Conservation (phyloP, 2,797 vertebrate genomes). For the Anas capensis region DNA sequence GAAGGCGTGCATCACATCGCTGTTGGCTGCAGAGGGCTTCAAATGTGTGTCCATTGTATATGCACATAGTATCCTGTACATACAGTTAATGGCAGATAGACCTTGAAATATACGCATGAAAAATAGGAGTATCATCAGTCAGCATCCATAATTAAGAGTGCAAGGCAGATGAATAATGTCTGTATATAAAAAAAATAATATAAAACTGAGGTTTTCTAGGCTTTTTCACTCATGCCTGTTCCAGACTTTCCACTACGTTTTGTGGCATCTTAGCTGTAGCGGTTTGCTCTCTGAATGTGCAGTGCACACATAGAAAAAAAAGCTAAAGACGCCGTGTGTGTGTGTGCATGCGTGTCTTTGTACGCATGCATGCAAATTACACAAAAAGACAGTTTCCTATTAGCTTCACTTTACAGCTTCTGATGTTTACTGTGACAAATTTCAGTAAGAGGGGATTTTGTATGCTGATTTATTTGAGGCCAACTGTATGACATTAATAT, state of each 20-base stretch:
- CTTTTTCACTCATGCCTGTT: background rate
- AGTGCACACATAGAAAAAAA: background rate
- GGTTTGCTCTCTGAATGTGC: background rate
- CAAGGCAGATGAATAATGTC: background rate
- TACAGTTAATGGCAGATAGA: background rate
- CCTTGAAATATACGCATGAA: background rate
- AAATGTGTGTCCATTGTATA: background rate
- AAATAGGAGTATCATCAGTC: background rate
- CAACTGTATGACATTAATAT: background rate
- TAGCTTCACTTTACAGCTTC: slow-evolving; percentile 47
- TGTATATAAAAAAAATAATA: background rate
- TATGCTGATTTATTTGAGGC: slow-evolving; percentile 55
- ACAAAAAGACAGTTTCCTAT: background rate
- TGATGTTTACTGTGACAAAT: slow-evolving; percentile 60
- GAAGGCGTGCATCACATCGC: rapidly evolving
- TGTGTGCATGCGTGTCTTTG: background rate
- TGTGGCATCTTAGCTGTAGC: background rate
- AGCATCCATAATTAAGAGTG: background rate
- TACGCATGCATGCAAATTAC: background rate
- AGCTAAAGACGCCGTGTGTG: background rate
- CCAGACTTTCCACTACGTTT: background rate
- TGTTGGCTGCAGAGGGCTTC: background rate
- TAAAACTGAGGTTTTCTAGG: background rate
- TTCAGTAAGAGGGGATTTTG: slow-evolving; percentile 41
- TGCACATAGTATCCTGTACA: background rate